Evolutionary conservation across 1,140 invertebrate genomes (phyloP).

Genomic region (Potamilus streckersoni): DNA sequence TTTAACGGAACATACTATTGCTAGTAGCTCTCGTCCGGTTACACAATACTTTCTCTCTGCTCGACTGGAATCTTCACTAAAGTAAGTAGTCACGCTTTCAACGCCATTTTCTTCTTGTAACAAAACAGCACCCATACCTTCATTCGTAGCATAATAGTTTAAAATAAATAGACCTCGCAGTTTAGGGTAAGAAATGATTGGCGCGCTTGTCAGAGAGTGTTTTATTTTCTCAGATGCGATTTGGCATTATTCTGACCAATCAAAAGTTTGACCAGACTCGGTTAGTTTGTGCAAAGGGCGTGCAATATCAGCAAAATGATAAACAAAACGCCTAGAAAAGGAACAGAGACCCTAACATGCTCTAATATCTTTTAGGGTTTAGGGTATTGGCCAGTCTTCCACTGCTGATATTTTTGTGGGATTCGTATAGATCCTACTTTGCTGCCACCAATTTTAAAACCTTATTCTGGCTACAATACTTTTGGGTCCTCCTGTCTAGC

Average conservation of each 20-base stretch:
- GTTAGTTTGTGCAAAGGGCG: constrained; percentile 2
- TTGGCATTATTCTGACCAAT: neutral
- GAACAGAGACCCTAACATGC: neutral
- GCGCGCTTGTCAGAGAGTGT: too few relatives aligned
- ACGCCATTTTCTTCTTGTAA: constrained; percentile 3
- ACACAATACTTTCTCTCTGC: constrained; percentile 5
- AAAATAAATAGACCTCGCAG: too few relatives aligned
- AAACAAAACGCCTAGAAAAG: constrained; percentile 2
- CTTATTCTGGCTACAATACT: too few relatives aligned
- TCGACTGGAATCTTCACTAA: neutral
- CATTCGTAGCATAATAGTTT: too few relatives aligned
- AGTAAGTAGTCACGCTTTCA: constrained; percentile 12
- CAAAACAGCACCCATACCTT: constrained; percentile 1
- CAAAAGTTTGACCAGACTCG: neutral
- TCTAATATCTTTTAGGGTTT: neutral
- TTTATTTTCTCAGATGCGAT: too few relatives aligned
- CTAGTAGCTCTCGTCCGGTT: constrained; percentile 9
- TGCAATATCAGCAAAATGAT: too few relatives aligned
- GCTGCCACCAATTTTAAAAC: too few relatives aligned
- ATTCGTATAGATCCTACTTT: constrained; percentile 1
- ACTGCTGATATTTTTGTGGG: too few relatives aligned
- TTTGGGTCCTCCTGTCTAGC: too few relatives aligned
- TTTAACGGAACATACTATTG: constrained; percentile 2
- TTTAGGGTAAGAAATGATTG: too few relatives aligned
- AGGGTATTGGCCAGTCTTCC: too few relatives aligned